Conservation (phyloP, 2,113 vertebrate genomes). For the Edolisoma coerulescens region DNA sequence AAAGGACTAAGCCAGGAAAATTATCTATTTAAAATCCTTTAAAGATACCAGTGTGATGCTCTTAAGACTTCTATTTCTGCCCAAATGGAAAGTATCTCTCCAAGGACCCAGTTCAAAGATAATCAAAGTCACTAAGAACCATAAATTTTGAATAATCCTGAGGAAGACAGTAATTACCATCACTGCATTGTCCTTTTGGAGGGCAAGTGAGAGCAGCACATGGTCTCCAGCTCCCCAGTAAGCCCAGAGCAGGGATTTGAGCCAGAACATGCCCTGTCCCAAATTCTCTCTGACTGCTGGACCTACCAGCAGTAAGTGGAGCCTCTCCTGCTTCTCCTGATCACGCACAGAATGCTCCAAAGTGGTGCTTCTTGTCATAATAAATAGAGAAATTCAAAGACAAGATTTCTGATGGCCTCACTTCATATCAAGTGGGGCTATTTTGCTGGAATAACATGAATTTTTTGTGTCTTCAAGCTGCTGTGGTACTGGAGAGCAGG, state of each 20-base stretch:
- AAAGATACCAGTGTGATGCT: background rate
- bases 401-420: background rate
- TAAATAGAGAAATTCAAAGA: background rate
- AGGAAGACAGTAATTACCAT: background rate
- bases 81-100: background rate
- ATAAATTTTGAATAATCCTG: background rate
- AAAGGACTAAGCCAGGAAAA: background rate
- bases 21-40: slow-evolving; percentile 18
- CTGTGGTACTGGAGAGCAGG: background rate
- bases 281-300: background rate
- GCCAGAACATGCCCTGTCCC: background rate
- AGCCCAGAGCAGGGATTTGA: background rate
- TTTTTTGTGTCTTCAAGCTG: background rate
- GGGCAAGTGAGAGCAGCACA: background rate
- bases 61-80: background rate
- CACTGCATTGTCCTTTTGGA: background rate
- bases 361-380: background rate
- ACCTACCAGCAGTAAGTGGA: background rate
- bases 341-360: accelerated
- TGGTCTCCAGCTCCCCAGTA: background rate
- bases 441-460: accelerated
- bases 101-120: background rate
- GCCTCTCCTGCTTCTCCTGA: background rate
- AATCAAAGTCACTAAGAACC: background rate
- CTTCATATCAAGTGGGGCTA: background rate